phyloP scores from a whole-genome alignment of 2,113 vertebrate genomes.

The Capreolus pygargus region DNA sequence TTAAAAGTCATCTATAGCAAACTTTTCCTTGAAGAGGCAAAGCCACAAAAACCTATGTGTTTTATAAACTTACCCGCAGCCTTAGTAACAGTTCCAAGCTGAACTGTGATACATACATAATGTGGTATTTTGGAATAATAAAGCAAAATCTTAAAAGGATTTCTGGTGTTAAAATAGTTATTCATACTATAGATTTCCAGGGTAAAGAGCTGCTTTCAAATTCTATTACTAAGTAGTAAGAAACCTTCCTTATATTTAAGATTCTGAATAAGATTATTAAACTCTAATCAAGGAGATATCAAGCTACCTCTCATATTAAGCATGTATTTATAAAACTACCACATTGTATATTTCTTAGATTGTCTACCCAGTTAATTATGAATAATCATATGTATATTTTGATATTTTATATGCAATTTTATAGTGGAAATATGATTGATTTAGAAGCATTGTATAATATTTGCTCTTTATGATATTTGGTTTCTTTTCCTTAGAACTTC shows the following conservation, averaged over 20 bases:
- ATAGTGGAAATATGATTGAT: not conserved
- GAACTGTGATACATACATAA: not conserved
- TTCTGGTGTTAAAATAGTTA: not conserved
- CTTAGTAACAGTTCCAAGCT: not conserved
- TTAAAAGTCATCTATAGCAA: not conserved
- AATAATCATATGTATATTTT: not conserved
- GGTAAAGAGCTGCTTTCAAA: not conserved
- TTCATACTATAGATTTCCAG: not conserved
- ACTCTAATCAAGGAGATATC: not conserved
- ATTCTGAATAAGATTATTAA: not conserved
- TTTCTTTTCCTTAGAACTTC: constrained; percentile 24
- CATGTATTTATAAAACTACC: not conserved
- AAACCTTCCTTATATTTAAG: not conserved
- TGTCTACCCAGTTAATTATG: not conserved
- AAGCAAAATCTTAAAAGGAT: not conserved
- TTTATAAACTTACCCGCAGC: not conserved
- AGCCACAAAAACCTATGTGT: not conserved
- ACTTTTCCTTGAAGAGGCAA: not conserved
- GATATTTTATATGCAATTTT: not conserved
- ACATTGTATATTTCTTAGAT: not conserved
- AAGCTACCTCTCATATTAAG: not conserved
- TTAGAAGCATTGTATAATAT: not conserved
- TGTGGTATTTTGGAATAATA: not conserved
- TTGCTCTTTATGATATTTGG: not conserved
- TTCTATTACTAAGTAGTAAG: not conserved